A percentile compares a stretch with the other conserved stretches of the same genome.
These are phyloP conservation scores for Lepus americanus DNA, from an alignment of 2,113 vertebrate genomes.

Conservation along the genomic window DNA sequence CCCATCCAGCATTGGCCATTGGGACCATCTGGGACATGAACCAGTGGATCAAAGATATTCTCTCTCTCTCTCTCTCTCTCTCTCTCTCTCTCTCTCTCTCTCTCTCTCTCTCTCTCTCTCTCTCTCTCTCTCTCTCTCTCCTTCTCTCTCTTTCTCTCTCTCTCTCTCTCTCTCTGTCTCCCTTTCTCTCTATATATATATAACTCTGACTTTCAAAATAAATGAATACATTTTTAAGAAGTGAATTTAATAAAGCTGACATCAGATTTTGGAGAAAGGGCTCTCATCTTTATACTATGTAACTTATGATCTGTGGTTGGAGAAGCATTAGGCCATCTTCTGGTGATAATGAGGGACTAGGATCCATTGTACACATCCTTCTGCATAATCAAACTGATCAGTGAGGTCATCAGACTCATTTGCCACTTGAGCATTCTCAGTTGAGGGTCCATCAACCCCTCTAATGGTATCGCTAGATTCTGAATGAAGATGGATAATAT, in stretches of 20 bases:
- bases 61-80: too few relatives aligned
- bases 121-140: too few relatives aligned
- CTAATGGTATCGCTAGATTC: neutral
- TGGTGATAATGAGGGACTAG: neutral
- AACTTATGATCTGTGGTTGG: neutral
- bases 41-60: too few relatives aligned
- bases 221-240: neutral
- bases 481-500: neutral
- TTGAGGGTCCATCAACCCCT: neutral
- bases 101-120: too few relatives aligned
- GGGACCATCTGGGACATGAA: too few relatives aligned
- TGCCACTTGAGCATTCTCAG: too few relatives aligned
- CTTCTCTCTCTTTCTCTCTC: too few relatives aligned
- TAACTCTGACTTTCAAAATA: too few relatives aligned
- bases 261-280: neutral
- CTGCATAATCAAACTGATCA: neutral
- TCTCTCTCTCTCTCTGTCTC: too few relatives aligned
- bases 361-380: neutral
- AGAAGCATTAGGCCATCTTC: neutral
- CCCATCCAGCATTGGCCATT: too few relatives aligned
- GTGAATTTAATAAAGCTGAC: neutral
- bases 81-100: too few relatives aligned
- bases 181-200: too few relatives aligned
- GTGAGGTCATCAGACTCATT: neutral
- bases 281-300: neutral